These are phyloP conservation scores for Euura saliciscinereae DNA, from an alignment of 1,140 invertebrate species.

Conservation along the genomic window DNA sequence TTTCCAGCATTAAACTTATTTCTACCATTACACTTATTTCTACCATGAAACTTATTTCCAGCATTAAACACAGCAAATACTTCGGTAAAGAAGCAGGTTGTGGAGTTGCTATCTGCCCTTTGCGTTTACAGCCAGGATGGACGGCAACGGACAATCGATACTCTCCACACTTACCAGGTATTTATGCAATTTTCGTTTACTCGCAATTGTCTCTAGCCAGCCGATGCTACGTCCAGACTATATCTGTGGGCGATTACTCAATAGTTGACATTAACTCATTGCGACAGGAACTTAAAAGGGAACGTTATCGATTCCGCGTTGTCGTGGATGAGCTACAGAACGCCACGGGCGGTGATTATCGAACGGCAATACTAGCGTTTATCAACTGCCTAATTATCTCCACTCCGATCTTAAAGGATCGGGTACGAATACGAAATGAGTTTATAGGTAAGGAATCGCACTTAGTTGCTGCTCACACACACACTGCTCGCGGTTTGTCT, in stretches of 20 bases:
- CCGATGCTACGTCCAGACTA: background rate
- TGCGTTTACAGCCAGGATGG: constrained; percentile 89
- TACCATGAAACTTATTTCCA: constrained; percentile 33
- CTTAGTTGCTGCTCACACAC: too few species aligned
- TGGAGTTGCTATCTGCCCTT: constrained; percentile 87
- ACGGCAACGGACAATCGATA: constrained; percentile 82
- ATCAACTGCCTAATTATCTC: constrained; percentile 96
- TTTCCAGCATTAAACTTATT: constrained; percentile 1
- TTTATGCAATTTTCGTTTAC: constrained; percentile 6
- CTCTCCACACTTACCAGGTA: constrained; percentile 88
- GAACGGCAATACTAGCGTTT: constrained; percentile 89
- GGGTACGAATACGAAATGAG: constrained; percentile 89
- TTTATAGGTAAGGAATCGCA: constrained; percentile 79
- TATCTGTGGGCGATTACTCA: background rate
- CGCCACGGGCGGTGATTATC: constrained; percentile 82
- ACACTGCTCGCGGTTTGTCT: too few species aligned
- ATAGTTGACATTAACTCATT: constrained; percentile 10
- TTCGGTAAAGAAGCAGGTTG: constrained; percentile 90
- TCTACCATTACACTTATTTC: constrained; percentile 7
- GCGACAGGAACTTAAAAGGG: constrained; percentile 75
- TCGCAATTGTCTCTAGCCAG: constrained; percentile 14
- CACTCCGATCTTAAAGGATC: constrained; percentile 83
- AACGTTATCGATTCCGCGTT: constrained; percentile 86
- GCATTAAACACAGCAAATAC: constrained; percentile 85
- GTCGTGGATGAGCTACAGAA: constrained; percentile 86